Conservation (phyloP, 1,140 invertebrate genomes). For the Rhagoletis zephyria region DNA sequence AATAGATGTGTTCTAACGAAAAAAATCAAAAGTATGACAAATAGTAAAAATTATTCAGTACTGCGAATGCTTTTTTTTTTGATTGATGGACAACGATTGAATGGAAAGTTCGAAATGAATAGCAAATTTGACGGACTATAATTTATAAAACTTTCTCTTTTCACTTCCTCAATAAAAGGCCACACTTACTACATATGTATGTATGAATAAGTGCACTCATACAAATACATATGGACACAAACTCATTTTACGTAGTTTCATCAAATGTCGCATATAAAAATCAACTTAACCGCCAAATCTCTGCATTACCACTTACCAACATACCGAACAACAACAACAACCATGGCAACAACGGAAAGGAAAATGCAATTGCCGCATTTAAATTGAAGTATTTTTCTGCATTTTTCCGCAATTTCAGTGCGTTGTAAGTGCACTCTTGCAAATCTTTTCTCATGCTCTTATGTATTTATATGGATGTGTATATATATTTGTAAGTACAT, state of each 20-base stretch:
- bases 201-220: too few species aligned
- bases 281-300: not conserved
- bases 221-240: too few species aligned
- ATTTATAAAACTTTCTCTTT: too few species aligned
- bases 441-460: not conserved
- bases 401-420: conserved; percentile 1
- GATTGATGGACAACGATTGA: too few species aligned
- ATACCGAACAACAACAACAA: not conserved
- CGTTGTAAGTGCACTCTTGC: not conserved
- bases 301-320: not conserved
- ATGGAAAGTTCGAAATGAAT: too few species aligned
- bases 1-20: too few species aligned
- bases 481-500: not conserved
- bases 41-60: too few species aligned
- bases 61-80: too few species aligned
- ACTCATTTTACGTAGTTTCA: not conserved
- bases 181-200: too few species aligned
- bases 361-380: conserved; percentile 36
- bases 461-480: not conserved
- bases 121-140: too few species aligned
- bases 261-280: not conserved
- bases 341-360: not conserved
- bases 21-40: too few species aligned
- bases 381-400: conserved; percentile 39
- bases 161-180: too few species aligned